Evolutionary conservation across 2,113 vertebrate genomes (phyloP).

Genomic region (Perognathus longimembris): DNA sequence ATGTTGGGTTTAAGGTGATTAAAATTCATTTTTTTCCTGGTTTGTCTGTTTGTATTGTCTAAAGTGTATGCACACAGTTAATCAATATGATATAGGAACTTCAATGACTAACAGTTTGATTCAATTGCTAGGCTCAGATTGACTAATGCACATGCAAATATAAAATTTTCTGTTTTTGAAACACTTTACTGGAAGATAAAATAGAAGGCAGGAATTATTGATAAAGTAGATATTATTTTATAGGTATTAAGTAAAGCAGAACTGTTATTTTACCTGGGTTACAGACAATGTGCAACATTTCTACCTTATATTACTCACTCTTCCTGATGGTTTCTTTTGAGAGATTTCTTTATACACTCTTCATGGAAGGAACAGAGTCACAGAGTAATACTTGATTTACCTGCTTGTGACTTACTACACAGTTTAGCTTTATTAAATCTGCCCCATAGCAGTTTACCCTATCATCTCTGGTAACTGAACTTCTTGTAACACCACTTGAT

Average conservation of each 20-base stretch:
- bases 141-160: conserved; percentile 8
- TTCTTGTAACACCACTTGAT: not conserved
- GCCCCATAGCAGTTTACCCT: not conserved
- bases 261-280: not conserved
- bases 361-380: not conserved
- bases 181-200: not conserved
- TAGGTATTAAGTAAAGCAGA: conserved; percentile 21
- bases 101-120: not conserved
- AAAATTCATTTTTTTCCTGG: not conserved
- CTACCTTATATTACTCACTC: not conserved
- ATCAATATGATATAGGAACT: conserved; percentile 7
- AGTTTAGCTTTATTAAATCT: not conserved
- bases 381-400: not conserved
- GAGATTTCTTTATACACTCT: not conserved
- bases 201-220: conserved; percentile 22
- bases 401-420: not conserved
- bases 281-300: not conserved
- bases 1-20: not conserved
- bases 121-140: not conserved
- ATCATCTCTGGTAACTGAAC: not conserved
- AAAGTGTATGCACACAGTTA: not conserved
- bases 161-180: not conserved
- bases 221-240: not conserved
- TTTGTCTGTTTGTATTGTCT: conserved; percentile 22
- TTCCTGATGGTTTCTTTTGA: not conserved